A percentile compares a stretch with the other conserved stretches of the same genome.
These are phyloP conservation scores for Canis aureus DNA, from an alignment of 2,113 vertebrate genomes.

Conservation along the genomic window DNA sequence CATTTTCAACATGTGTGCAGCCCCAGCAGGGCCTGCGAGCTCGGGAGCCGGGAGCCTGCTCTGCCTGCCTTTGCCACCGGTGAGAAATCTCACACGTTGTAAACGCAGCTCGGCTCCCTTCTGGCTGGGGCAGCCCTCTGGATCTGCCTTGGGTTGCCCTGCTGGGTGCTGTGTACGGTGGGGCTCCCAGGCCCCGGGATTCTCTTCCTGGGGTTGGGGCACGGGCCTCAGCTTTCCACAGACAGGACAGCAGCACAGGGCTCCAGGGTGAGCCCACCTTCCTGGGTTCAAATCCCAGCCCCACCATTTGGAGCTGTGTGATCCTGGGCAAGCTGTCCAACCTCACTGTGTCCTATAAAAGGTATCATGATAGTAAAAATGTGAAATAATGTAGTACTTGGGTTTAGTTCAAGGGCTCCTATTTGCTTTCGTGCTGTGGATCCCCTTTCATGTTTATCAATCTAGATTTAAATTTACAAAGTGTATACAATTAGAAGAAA, in stretches of 20 bases:
- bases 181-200: background rate
- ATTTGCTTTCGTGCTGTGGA: background rate
- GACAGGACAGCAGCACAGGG: background rate
- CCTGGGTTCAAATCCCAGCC: background rate
- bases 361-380: background rate
- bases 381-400: background rate
- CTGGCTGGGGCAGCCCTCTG: slow-evolving; percentile 40
- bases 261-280: background rate
- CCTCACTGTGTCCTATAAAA: background rate
- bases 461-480: slow-evolving; percentile 21
- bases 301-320: background rate
- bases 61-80: background rate
- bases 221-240: background rate
- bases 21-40: background rate
- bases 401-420: background rate
- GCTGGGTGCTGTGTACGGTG: background rate
- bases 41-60: background rate
- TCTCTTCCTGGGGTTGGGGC: background rate
- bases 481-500: background rate
- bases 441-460: background rate
- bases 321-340: background rate
- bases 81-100: slow-evolving; percentile 74
- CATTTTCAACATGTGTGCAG: background rate
- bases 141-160: background rate
- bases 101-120: slow-evolving; percentile 53